Conservation (phyloP, 2,888 invertebrate genomes). For the Drosophila kuntzei region DNA sequence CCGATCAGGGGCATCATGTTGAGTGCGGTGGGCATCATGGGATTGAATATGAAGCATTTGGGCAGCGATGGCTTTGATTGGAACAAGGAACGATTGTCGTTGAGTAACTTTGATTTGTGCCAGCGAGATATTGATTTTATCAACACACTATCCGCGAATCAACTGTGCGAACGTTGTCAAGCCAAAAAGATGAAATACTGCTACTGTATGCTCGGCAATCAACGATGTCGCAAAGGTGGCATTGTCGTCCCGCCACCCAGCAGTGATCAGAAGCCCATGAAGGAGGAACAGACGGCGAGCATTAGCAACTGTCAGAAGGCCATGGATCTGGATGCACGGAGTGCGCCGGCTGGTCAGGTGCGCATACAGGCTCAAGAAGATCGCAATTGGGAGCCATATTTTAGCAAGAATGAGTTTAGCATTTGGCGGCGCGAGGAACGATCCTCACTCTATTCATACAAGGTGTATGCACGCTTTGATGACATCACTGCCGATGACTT, state of each 20-base stretch:
- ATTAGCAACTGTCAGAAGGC: constrained; percentile 85
- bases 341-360: constrained; percentile 49
- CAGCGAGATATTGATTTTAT: constrained; percentile 88
- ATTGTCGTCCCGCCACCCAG: background rate
- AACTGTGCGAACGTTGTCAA: constrained; percentile 84
- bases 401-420: constrained; percentile 91
- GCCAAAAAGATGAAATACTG: constrained; percentile 80
- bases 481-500: constrained; percentile 93
- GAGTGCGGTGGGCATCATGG: constrained; percentile 87
- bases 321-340: constrained; percentile 29
- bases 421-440: constrained; percentile 92
- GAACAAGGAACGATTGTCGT: constrained; percentile 87
- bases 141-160: constrained; percentile 86
- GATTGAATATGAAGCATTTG: constrained; percentile 82
- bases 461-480: constrained; percentile 93
- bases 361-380: constrained; percentile 69
- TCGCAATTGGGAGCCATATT: constrained; percentile 88
- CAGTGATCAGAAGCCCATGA: constrained; percentile 6
- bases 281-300: constrained; percentile 73
- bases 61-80: constrained; percentile 88
- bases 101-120: constrained; percentile 87
- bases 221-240: constrained; percentile 63
- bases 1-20: constrained; percentile 87
- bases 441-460: constrained; percentile 91
- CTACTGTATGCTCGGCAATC: constrained; percentile 80